Percentiles rank a stretch among this genome's conserved stretches.
These are phyloP conservation scores for Diachasma alloeum DNA, from an alignment of 1,140 invertebrate genomes.

Conservation along the genomic window DNA sequence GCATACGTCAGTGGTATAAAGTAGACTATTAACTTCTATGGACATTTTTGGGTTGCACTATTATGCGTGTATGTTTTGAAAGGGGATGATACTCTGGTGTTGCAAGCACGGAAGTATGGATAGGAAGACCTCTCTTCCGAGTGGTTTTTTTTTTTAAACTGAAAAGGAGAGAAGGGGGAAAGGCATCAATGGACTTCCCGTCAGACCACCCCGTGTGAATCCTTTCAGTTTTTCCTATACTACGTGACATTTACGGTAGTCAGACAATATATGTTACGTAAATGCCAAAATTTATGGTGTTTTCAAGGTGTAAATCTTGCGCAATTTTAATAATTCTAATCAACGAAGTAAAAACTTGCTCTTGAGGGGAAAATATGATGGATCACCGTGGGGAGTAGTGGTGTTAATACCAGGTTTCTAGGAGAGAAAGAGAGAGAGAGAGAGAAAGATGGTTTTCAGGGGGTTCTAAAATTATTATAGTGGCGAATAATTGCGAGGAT, in stretches of 20 bases:
- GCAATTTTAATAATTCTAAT: not conserved
- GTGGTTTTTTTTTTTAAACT: not conserved
- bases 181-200: conserved; percentile 35
- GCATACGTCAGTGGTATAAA: conserved; percentile 27
- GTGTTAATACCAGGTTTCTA: too few relatives aligned
- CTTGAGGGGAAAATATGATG: too few relatives aligned
- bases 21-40: not conserved
- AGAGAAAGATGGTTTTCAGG: too few relatives aligned
- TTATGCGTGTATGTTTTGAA: not conserved
- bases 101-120: not conserved
- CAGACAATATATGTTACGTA: not conserved
- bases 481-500: not conserved
- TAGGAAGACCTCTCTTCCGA: not conserved
- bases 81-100: not conserved
- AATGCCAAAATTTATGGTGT: not conserved
- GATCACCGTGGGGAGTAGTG: too few relatives aligned
- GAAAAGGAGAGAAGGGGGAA: not conserved
- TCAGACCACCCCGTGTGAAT: conserved; percentile 33
- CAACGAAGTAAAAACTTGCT: not conserved
- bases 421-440: too few relatives aligned
- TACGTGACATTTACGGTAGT: conserved; percentile 17
- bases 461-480: not conserved
- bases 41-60: not conserved
- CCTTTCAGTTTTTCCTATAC: conserved; percentile 13
- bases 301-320: not conserved